A percentile compares a stretch with the other conserved stretches of the same genome.
Evolutionary conservation across 1,140 invertebrate genomes (phyloP).

Genomic region (Popillia japonica): DNA sequence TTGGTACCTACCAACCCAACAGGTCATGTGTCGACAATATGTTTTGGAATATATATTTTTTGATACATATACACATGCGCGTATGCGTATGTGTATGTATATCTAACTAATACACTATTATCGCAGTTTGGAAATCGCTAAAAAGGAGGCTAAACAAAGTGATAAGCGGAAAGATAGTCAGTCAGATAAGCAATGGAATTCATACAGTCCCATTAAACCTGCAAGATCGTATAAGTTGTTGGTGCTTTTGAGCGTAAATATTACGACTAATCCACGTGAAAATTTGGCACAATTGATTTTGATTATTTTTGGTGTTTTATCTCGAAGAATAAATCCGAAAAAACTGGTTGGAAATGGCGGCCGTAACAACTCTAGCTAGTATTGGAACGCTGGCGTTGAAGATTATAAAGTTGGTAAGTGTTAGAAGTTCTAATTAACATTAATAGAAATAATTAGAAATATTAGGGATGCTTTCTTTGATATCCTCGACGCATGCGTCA

Average conservation of each 20-base stretch:
- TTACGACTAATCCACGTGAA: neutral
- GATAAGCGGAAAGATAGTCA: conserved; percentile 46
- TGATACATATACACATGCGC: too few relatives aligned
- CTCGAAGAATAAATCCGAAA: neutral
- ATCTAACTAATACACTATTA: conserved; percentile 35
- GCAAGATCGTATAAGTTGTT: neutral
- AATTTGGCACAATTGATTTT: neutral
- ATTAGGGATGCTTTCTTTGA: neutral
- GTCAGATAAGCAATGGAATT: conserved; percentile 44
- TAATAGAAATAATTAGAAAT: neutral
- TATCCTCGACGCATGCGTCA: neutral
- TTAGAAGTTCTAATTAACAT: neutral
- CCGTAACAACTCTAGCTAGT: conserved; percentile 45
- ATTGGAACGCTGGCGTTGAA: conserved; percentile 46
- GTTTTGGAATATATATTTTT: too few relatives aligned
- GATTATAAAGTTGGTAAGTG: conserved; percentile 46
- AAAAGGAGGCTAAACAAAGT: conserved; percentile 39
- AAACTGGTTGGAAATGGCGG: neutral
- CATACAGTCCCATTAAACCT: conserved; percentile 42
- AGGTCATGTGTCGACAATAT: too few relatives aligned
- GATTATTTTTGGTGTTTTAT: neutral
- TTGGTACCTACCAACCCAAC: too few relatives aligned
- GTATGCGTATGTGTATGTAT: too few relatives aligned
- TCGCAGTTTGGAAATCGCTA: conserved; percentile 42
- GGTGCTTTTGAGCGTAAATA: neutral